Conservation (phyloP, 2,888 invertebrate species). For the Baronia brevicornis region DNA sequence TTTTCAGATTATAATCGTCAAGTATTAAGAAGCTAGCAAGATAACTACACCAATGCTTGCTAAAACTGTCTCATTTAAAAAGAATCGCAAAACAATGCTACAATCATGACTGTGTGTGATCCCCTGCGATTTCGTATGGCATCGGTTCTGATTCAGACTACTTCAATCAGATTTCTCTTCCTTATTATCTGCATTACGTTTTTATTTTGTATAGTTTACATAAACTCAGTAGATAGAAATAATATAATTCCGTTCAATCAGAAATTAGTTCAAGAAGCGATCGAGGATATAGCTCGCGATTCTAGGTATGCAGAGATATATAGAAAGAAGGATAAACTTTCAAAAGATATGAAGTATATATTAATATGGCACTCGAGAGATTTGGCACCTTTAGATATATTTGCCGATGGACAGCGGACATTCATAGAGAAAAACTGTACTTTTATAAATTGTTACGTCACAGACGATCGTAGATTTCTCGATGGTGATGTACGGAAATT, state of each 20-base stretch:
- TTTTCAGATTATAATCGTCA: constrained; percentile 14
- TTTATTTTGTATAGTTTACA: constrained; percentile 35
- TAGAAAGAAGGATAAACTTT: constrained; percentile 34
- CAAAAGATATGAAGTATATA: constrained; percentile 47
- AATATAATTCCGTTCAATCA: constrained; percentile 24
- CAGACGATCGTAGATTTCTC: constrained; percentile 36
- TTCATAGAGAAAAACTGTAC: constrained; percentile 55
- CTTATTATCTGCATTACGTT: constrained; percentile 37
- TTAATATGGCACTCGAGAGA: constrained; percentile 46
- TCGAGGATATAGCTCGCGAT: constrained; percentile 44
- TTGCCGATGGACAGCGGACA: constrained; percentile 41
- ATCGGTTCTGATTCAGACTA: constrained; percentile 29
- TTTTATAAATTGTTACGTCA: constrained; percentile 49
- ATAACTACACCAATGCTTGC: constrained; percentile 8
- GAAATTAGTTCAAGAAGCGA: constrained; percentile 37
- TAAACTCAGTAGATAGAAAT: constrained; percentile 28
- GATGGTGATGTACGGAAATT: constrained; percentile 40
- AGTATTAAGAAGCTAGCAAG: constrained; percentile 1
- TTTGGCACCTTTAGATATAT: constrained; percentile 41
- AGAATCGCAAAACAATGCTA: constrained; percentile 34
- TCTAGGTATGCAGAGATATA: constrained; percentile 47
- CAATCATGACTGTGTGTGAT: constrained; percentile 28
- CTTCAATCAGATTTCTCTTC: constrained; percentile 35
- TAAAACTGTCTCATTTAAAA: constrained; percentile 8
- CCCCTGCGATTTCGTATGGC: constrained; percentile 19